Base-by-base conservation (phyloP, 2,797 vertebrate genomes). In the Vultur gryphus region DNA sequence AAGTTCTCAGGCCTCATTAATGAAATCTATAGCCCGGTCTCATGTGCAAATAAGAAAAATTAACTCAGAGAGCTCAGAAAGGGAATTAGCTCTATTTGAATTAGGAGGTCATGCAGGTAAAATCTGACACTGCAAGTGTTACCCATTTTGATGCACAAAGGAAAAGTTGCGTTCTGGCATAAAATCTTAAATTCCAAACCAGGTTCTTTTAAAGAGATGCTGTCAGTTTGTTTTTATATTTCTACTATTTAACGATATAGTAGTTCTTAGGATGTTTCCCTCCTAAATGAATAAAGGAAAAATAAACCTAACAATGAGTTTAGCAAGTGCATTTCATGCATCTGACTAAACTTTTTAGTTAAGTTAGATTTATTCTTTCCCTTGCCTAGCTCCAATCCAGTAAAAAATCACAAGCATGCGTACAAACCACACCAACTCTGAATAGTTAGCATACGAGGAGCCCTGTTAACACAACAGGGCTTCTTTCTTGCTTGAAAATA, bases 381-480 rank as follows among this genome's bases (percentile, higher is more conserved):
- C 12, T 81, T 70, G 14, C 8, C 11, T 72, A 37, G 2, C 19
- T 88, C 11, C 33, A 75, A 26, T 25, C 26, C 21, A 21, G 18
- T 46, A 79, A 84, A 84, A 46, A 79, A 55, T 39, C 37, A 43
- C 7, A 67, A 16, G 15, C 8, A 46, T 0, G 0, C 1, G 2
- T 65, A 39, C 18, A 21, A 81, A 28, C 6, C 10, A 31, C 10
- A 44, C 2, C 15, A 26, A 2, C 21, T 81, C 59, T 39, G 41
- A 77, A 28, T 2, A 1, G 26, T 41, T 59, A 44, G 5, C 20
- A 11, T 33, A 12, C 0, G 0, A 67, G n/a, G 6, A 71, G 4
- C 10, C 13, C 21, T 61, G n/a, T 23, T 49, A 24, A 41, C 7
- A 71, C 4, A n/a, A 39, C 2, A 55, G 13, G 11, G 24, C 7